A percentile compares a stretch with the other conserved stretches of the same genome.
These are phyloP conservation scores for Murina feae DNA, from an alignment of 2,113 vertebrate species.

Conservation along the genomic window DNA sequence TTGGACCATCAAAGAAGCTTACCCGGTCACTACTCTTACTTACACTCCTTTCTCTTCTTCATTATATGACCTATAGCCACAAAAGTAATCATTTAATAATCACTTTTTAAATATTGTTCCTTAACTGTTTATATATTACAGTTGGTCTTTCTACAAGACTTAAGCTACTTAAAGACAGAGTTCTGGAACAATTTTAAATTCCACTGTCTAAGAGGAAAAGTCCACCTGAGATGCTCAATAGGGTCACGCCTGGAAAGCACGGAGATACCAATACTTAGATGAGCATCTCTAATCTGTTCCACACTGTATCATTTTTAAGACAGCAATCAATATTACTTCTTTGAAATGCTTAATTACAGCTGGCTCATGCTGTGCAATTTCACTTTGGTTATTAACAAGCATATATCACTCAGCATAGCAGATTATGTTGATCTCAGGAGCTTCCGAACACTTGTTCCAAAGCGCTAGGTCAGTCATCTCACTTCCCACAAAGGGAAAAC, in stretches of 20 bases:
- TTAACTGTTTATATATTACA: neutral
- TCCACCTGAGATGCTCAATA: neutral
- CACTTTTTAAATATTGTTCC: neutral
- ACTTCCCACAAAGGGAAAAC: neutral
- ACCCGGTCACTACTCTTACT: neutral
- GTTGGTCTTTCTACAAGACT: neutral
- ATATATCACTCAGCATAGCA: neutral
- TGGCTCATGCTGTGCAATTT: neutral
- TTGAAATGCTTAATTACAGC: neutral
- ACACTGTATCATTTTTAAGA: neutral
- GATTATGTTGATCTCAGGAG: neutral
- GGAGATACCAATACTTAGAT: neutral
- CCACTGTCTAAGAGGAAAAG: neutral
- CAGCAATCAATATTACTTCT: neutral
- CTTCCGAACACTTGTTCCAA: neutral
- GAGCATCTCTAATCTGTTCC: neutral
- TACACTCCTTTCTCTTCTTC: neutral
- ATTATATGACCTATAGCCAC: neutral
- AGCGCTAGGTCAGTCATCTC: neutral
- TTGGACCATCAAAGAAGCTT: neutral
- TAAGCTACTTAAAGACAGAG: neutral
- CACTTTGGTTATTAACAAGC: neutral
- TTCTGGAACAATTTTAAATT: neutral
- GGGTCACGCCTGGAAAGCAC: neutral
- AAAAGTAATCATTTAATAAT: neutral